Evolutionary conservation across 64 coral and sea anemone species (phyloP), one percentile per base, ranked within the genome.

Genomic region (Actinia equina): DNA sequence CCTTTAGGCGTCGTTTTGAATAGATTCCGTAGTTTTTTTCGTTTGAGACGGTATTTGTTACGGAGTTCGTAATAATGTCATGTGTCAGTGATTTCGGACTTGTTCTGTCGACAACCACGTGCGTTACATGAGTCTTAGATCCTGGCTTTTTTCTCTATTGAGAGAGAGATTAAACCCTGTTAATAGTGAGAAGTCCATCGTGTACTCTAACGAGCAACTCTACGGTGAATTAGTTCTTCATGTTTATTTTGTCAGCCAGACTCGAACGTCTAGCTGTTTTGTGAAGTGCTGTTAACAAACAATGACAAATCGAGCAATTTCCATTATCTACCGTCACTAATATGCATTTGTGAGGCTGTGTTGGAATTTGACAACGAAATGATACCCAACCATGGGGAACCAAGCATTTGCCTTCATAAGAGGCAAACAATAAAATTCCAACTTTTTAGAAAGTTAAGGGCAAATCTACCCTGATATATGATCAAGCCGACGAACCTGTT

Each of bases 41-140:
- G 44, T 81, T 81, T 0, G 78, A 52, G 22, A 81, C 49, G 42
- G 78, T 23, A 81, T 81, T 81, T 81, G 78, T 81, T 49, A 81
- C 17, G 4, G 78, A 22, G 44, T 81, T 52, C 13, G 23, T 22
- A 49, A 49, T 81, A 51, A 81, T 26, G 78, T 81, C 11, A 81
- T 44, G 78, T 81, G 78, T 81, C 43, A 81, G 14, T 52, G 78
- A 52, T n/a, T 81, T 51, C 7, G 43, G 43, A 19, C 6, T 81
- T 51, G 43, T 23, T 81, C 27, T 16, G 78, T 81, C 78, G 17
- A 81, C 69, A 13, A 26, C 69, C 78, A 81, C 78, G 78, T 81
- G 78, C 52, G 17, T 23, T 52, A 1, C 78, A 81, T 81, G 78
- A 44, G 78, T 44, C 44, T 17, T 81, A 49, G 13, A 81, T 49